Evolutionary conservation across 2,888 invertebrate genomes (phyloP), one percentile per base, ranked within the genome.

Genomic region (Pyrochroa serraticornis): DNA sequence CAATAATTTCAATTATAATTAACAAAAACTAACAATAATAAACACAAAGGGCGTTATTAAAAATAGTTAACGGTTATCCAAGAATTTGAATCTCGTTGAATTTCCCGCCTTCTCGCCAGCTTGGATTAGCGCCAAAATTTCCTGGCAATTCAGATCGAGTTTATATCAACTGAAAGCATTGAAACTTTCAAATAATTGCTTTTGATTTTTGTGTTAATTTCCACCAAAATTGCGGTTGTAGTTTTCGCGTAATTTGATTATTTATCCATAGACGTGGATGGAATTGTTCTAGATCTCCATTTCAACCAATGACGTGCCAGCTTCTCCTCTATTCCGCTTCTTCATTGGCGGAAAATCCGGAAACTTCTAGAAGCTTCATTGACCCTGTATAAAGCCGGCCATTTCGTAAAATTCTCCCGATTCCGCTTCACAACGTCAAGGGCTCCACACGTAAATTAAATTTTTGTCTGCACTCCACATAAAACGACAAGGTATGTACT

Each of bases 331-430:
- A 58, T 50, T 45, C 55, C 53, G 49, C 43, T 41, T 37, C 61
- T 34, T 66, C 52, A 76, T 77, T 77, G 77, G 77, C 63, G 46
- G 52, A 13, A 22, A 30, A 14, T 10, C 35, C 65, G 61, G 75
- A 77, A 75, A 58, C 50, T 79, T 79, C 79, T 75, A 73, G 78
- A 77, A 77, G 61, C 63, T 62, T 66, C 70, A 65, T 57, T 64
- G 72, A 64, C 67, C 64, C 56, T 57, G 61, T 60, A 76, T 78
- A 78, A 78, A 79, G 74, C 69, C 77, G 64, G 75, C 76, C 75
- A 49, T 50, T 35, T 42, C 10, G 7, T 9, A 7, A 10, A 48
- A 48, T 12, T 22, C 61, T 50, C 59, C 60, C 68, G 74, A 77
- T 77, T 78, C 73, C 73, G 69, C 69, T 62, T 57, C 66, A 63